Conservation (phyloP, 1,140 invertebrate genomes). For the Dolichoris vasculosae region DNA sequence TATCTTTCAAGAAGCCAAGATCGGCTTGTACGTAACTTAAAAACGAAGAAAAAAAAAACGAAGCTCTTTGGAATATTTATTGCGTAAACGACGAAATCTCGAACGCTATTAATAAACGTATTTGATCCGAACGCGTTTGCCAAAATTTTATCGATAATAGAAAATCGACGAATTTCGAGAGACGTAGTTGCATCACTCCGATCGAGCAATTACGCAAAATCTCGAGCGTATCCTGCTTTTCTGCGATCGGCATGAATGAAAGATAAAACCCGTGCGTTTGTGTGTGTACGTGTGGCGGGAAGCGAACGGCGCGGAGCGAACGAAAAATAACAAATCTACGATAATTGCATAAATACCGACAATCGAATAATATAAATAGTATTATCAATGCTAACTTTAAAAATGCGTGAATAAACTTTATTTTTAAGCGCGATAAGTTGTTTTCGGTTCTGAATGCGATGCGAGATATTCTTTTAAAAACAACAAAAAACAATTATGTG, state of each 20-base stretch:
- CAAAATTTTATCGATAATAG: background rate
- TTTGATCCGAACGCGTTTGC: background rate
- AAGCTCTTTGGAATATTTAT: too few relatives aligned
- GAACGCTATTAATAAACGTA: background rate
- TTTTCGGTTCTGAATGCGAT: background rate
- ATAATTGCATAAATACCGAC: slow-evolving; percentile 2
- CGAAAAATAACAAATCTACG: slow-evolving; percentile 13
- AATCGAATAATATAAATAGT: slow-evolving; percentile 25
- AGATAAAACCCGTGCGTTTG: slow-evolving; percentile 4
- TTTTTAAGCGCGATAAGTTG: background rate
- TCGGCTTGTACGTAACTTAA: too few relatives aligned
- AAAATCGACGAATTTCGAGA: background rate
- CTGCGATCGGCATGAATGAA: slow-evolving; percentile 47
- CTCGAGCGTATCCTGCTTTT: slow-evolving; percentile 22
- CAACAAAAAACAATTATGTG: background rate
- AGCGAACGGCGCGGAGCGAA: background rate
- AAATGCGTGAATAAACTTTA: slow-evolving; percentile 4
- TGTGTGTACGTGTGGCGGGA: background rate
- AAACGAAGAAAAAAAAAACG: too few relatives aligned
- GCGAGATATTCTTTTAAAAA: background rate
- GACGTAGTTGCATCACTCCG: background rate
- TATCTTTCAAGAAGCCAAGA: too few relatives aligned
- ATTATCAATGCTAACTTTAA: slow-evolving; percentile 11
- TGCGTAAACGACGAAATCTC: background rate
- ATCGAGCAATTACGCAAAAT: slow-evolving; percentile 34